A percentile compares a stretch with the other conserved stretches of the same genome.
phyloP scores from a whole-genome alignment of 2,888 invertebrate species.

The Erebia palarica region DNA sequence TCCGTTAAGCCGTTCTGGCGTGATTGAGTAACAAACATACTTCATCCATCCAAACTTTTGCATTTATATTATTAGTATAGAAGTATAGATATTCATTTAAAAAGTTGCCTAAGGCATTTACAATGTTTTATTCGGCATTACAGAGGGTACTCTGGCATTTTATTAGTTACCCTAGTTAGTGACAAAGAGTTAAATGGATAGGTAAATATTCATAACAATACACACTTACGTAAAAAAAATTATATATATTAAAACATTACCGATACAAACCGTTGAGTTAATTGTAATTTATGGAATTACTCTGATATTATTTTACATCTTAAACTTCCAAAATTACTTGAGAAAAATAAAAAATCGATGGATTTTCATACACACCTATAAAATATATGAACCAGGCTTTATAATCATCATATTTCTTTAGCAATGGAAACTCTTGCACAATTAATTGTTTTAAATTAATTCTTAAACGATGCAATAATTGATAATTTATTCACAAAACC shows the following conservation, averaged over 20 bases:
- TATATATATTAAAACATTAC: constrained; percentile 10
- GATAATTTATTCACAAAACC: constrained; percentile 20
- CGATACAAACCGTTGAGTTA: background rate
- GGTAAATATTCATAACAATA: background rate
- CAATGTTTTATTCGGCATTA: background rate
- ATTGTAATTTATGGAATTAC: constrained; percentile 1
- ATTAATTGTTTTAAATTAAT: constrained; percentile 20
- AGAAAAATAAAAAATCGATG: constrained; percentile 52
- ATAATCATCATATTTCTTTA: constrained; percentile 52
- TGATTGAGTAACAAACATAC: too few species aligned
- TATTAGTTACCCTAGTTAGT: background rate
- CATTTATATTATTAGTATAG: too few species aligned
- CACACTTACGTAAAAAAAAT: constrained; percentile 33
- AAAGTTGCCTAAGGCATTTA: background rate
- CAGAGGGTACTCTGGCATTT: background rate
- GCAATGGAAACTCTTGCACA: constrained; percentile 15
- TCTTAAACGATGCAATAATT: constrained; percentile 23
- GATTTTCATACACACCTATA: constrained; percentile 53
- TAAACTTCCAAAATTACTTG: background rate
- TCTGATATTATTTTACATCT: background rate
- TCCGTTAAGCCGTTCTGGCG: too few species aligned
- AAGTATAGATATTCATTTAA: too few species aligned
- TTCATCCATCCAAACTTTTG: too few species aligned
- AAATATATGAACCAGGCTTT: constrained; percentile 49
- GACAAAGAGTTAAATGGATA: background rate